These are phyloP conservation scores for Perodicticus potto DNA, from an alignment of 2,797 vertebrate genomes.

Conservation along the genomic window DNA sequence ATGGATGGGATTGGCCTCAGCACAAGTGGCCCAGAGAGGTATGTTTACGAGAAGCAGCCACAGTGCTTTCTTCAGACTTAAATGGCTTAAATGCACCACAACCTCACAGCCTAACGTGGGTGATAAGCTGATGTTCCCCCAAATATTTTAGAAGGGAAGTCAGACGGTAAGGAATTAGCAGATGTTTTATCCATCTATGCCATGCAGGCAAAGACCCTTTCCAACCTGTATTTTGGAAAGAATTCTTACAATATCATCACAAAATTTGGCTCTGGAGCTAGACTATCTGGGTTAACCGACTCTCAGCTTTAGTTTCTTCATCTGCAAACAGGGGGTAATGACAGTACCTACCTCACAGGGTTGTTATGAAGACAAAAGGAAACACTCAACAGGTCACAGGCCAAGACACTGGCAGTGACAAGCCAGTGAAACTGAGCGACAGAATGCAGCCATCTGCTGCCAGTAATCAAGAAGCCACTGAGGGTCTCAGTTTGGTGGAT, in stretches of 20 bases:
- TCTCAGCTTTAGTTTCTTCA: background rate
- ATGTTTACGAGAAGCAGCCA: background rate
- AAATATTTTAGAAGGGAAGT: background rate
- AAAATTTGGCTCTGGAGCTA: background rate
- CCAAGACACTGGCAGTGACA: background rate
- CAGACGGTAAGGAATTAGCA: background rate
- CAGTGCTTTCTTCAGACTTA: background rate
- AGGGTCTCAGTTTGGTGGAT: background rate
- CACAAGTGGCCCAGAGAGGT: background rate
- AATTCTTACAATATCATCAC: background rate
- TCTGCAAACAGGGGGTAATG: background rate
- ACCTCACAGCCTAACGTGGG: background rate
- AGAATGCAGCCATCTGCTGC: background rate
- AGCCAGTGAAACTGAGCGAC: background rate
- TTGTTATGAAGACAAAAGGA: background rate
- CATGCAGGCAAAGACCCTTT: background rate
- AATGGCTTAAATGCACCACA: fast-evolving
- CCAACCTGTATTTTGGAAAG: background rate
- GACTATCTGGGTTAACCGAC: background rate
- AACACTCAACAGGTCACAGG: background rate
- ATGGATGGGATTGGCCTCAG: background rate
- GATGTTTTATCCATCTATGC: background rate
- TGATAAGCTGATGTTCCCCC: background rate
- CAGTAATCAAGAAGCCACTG: fast-evolving
- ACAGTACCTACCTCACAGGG: background rate